These are phyloP conservation scores for Oxyteleia sp. DNA, from an alignment of 2,888 invertebrate species.

Conservation along the genomic window DNA sequence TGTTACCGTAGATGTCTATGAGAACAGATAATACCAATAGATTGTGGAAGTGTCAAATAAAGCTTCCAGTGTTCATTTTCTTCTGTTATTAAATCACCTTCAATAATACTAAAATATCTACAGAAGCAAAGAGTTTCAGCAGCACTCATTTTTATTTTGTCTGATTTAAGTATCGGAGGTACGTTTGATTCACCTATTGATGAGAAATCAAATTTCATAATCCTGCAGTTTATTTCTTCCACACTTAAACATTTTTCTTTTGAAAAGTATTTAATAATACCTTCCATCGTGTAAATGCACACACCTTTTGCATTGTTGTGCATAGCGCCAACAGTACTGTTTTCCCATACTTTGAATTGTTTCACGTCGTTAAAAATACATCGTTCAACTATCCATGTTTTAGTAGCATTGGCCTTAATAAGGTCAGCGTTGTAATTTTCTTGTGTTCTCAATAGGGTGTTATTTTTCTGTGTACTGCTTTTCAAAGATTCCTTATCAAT, in stretches of 20 bases:
- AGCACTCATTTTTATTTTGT: slow-evolving; percentile 26
- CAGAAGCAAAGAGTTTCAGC: slow-evolving; percentile 28
- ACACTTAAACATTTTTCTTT: slow-evolving; percentile 4
- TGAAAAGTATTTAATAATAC: slow-evolving; percentile 8
- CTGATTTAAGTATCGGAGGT: slow-evolving; percentile 1
- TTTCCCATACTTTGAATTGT: slow-evolving; percentile 26
- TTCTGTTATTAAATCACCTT: slow-evolving; percentile 37
- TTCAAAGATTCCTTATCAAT: slow-evolving; percentile 8
- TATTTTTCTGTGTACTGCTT: slow-evolving; percentile 1
- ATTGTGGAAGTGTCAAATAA: slow-evolving; percentile 24
- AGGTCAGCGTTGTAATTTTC: slow-evolving; percentile 28
- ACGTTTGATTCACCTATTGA: slow-evolving; percentile 12
- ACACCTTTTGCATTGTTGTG: slow-evolving; percentile 41
- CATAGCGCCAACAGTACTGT: slow-evolving; percentile 23
- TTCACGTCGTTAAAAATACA: slow-evolving; percentile 51
- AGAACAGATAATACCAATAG: slow-evolving; percentile 26
- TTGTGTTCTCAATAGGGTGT: not conserved
- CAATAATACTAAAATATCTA: slow-evolving; percentile 33
- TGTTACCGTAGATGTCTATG: slow-evolving; percentile 9
- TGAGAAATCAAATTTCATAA: slow-evolving; percentile 25
- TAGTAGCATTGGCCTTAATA: not conserved
- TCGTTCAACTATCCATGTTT: slow-evolving; percentile 5
- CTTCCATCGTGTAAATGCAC: slow-evolving; percentile 28
- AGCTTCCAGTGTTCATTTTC: too few relatives aligned
- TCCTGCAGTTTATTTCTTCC: slow-evolving; percentile 19